Evolutionary conservation across 2,113 vertebrate species (phyloP).

Genomic region (human (Homo sapiens)): GRCh38 chr16:75022501-75023000

Average conservation of each 20-base stretch:
- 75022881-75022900: background rate
- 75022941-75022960: background rate
- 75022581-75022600: too few relatives aligned
- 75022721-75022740: slow-evolving; percentile 1
- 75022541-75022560: too few relatives aligned
- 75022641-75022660: background rate
- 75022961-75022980: background rate
- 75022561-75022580: too few relatives aligned
- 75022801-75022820: background rate
- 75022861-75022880: background rate
- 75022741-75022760: background rate
- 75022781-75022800: background rate
- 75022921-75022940: background rate
- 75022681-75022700: background rate
- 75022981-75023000: background rate
- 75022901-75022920: background rate
- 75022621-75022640: background rate
- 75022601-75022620: slow-evolving; percentile 26
- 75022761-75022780: background rate
- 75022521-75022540: too few relatives aligned
- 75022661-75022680: slow-evolving; percentile 15
- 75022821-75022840: background rate
- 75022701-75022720: background rate
- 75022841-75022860: background rate
- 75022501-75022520: too few relatives aligned